Percentiles rank a stretch among this genome's conserved stretches.
Evolutionary conservation across 1,140 invertebrate genomes (phyloP).

Genomic region (Euglossa dilemma): DNA sequence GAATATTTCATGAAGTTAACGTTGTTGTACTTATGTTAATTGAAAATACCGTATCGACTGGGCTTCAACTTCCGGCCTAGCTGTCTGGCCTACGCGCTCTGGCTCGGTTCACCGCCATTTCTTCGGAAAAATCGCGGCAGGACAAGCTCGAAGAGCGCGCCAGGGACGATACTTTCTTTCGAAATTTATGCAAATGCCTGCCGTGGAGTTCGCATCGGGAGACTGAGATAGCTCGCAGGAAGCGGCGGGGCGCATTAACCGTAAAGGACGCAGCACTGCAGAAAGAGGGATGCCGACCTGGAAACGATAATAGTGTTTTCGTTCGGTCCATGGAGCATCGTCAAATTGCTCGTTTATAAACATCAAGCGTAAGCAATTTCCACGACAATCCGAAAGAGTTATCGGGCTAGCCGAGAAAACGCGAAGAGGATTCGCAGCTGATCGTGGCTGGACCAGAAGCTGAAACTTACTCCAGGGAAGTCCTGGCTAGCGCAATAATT

Average conservation of each 20-base stretch:
- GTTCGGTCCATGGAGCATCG: not conserved
- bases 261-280: not conserved
- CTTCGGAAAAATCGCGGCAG: not conserved
- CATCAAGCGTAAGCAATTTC: slow-evolving; percentile 32
- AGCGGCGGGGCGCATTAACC: slow-evolving; percentile 2
- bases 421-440: not conserved
- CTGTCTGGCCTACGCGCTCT: not conserved
- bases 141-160: not conserved
- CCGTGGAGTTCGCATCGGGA: too few species aligned
- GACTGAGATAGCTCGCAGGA: not conserved
- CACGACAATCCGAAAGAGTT: slow-evolving; percentile 12
- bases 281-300: not conserved
- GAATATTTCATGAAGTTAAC: slow-evolving; percentile 65
- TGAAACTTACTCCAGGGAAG: slow-evolving; percentile 29
- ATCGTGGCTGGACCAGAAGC: slow-evolving; percentile 8
- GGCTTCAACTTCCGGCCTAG: not conserved
- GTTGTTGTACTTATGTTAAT: slow-evolving; percentile 63
- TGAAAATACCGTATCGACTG: slow-evolving; percentile 34
- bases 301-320: slow-evolving; percentile 28
- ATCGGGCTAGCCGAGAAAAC: not conserved
- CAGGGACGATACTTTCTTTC: not conserved
- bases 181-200: slow-evolving; percentile 2
- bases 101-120: not conserved
- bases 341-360: slow-evolving; percentile 30
- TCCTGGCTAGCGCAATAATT: slow-evolving; percentile 30